Evolutionary conservation across 1,140 invertebrate genomes (phyloP), one percentile per base, ranked within the genome.

Genomic region (Drosophila trapezifrons): DNA sequence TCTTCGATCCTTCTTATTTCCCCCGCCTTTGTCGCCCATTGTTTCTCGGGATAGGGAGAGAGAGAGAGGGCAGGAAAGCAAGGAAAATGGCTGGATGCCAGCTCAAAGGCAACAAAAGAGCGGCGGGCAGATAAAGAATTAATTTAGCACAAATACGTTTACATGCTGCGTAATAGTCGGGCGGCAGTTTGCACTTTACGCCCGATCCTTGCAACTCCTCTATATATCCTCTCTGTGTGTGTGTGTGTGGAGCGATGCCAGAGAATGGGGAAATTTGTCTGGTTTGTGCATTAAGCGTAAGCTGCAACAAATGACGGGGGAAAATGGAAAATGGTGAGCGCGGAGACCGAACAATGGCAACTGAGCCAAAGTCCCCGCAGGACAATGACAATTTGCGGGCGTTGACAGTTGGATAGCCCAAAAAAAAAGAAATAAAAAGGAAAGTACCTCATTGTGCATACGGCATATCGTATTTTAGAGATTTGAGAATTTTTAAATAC

Each of bases 81-180:
- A 6, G 32, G 57, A 17, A 59, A 42, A 17, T 40, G 55, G 57
- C 63, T 46, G 64, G 20, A 51, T 56, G 78, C 46, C 54, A 57
- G 70, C 27, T 59, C 43, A 42, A 46, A 51, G 57, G 54, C 54
- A 63, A 71, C 70, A 73, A 73, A 63, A 51, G 66, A 58, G 51
- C 49, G 69, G 66, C 42, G 17, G 38, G 45, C 65, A 71, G 67
- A 71, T 71, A 71, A 71, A 71, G 67, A 71, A 71, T 71, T 86
- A 83, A 86, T 83, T 86, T 72, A 58, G 65, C 78, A 69, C 78
- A 86, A 87, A 87, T 86, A 72, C 76, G 83, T 82, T 86, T 79
- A 87, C 80, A 83, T 70, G 77, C 82, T 84, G 80, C 76, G 55
- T 83, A 76, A 83, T 76, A 71, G 76, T 78, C 29, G 55, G 42